Conservation (phyloP, 2,113 vertebrate species). For the Oxygymnocypris stewartii region DNA sequence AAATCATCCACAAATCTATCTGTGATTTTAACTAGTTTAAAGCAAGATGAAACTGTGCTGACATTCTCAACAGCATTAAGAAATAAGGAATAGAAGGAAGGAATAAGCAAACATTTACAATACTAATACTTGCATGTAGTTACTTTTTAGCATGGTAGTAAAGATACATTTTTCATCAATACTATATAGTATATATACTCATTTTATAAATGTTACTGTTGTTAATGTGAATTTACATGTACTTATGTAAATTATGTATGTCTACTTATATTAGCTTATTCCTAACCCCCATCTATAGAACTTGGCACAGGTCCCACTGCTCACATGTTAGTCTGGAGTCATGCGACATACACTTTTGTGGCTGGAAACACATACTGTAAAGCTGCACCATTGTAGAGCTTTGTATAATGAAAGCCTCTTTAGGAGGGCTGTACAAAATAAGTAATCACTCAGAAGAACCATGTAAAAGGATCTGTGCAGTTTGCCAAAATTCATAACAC, state of each 20-base stretch:
- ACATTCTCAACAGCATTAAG: neutral
- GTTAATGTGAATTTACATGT: neutral
- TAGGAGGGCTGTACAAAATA: neutral
- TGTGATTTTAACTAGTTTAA: neutral
- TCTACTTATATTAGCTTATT: neutral
- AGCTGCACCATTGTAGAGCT: neutral
- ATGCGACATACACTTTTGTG: neutral
- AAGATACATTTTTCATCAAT: neutral
- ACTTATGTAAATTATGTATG: neutral
- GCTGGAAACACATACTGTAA: neutral
- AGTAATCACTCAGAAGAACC: constrained; percentile 14
- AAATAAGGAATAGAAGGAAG: no score
- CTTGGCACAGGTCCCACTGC: neutral
- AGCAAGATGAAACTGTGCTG: neutral
- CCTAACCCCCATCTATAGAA: neutral
- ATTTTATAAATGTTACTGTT: neutral
- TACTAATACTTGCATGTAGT: no score
- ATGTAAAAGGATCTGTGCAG: constrained; percentile 22
- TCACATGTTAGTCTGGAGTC: neutral
- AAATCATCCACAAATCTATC: no score
- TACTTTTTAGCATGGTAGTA: neutral
- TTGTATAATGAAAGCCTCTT: constrained; percentile 1
- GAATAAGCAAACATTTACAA: no score
- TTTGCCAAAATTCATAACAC: constrained; percentile 15
- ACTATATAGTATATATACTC: neutral